These are phyloP conservation scores for Rhynchonema sp. DNA, from an alignment of 2,888 invertebrate species.

Conservation along the genomic window DNA sequence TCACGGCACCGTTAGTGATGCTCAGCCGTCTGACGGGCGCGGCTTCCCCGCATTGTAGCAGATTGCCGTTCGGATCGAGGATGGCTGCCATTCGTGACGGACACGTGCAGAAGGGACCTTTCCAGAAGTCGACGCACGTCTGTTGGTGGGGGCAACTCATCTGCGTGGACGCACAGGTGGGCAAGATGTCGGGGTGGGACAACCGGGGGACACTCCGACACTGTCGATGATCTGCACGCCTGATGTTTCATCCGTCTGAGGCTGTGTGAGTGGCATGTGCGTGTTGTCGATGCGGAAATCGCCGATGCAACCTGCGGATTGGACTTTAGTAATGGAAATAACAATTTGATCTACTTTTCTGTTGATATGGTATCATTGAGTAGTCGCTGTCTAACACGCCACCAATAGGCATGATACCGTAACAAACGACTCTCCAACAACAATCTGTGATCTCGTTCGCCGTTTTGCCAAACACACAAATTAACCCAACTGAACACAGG, in stretches of 20 bases:
- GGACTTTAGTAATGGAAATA: too few species aligned
- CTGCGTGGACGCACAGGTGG: constrained; percentile 78
- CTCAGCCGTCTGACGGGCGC: constrained; percentile 84
- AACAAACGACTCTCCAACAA: too few species aligned
- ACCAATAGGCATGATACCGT: too few species aligned
- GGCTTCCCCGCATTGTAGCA: constrained; percentile 68
- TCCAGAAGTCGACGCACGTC: constrained; percentile 90
- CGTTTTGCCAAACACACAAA: too few species aligned
- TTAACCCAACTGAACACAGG: too few species aligned
- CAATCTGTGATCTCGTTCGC: too few species aligned
- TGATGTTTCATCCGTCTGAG: constrained; percentile 54
- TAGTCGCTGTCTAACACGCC: too few species aligned
- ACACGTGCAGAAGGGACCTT: constrained; percentile 92
- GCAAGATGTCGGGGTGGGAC: constrained; percentile 24
- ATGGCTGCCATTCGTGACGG: constrained; percentile 7
- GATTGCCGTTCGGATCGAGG: constrained; percentile 47
- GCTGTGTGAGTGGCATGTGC: constrained; percentile 59
- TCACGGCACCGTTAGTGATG: constrained; percentile 85
- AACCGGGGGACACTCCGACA: constrained; percentile 48
- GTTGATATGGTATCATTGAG: too few species aligned
- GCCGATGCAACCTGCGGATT: constrained; percentile 58
- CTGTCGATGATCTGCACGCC: constrained; percentile 11
- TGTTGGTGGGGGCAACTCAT: constrained; percentile 52
- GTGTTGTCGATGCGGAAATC: constrained; percentile 76
- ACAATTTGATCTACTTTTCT: too few species aligned